phyloP scores from a whole-genome alignment of 2,113 vertebrate species.

The Pongo abelii region DNA sequence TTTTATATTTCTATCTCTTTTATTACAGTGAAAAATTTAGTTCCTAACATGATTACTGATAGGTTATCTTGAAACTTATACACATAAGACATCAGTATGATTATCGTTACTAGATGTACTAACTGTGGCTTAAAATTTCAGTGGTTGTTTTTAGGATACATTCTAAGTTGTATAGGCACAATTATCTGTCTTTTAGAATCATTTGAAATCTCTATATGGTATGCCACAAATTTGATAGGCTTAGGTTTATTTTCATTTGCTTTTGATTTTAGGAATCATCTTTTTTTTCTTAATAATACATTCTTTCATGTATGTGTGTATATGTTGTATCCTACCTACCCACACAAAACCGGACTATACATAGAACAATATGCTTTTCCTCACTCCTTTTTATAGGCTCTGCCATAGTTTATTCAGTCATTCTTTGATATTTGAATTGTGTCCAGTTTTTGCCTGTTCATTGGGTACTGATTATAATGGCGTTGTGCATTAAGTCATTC shows the following conservation, averaged over 20 bases:
- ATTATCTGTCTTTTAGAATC: not conserved
- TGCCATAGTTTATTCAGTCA: not conserved
- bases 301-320: not conserved
- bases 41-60: not conserved
- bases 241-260: not conserved
- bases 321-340: not conserved
- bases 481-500: not conserved
- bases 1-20: not conserved
- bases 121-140: not conserved
- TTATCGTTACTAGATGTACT: not conserved
- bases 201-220: not conserved
- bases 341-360: not conserved
- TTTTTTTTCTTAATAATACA: not conserved
- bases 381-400: not conserved
- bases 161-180: not conserved
- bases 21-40: not conserved
- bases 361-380: not conserved
- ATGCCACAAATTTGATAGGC: not conserved
- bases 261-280: constrained; percentile 1
- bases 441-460: not conserved
- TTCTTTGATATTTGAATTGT: not conserved
- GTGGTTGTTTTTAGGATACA: not conserved
- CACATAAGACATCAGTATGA: not conserved
- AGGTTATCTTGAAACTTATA: not conserved
- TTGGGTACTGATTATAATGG: not conserved